Evolutionary conservation across 2,797 vertebrate species (phyloP), one percentile per base, ranked within the genome.

Genomic region (Cuculus canorus): DNA sequence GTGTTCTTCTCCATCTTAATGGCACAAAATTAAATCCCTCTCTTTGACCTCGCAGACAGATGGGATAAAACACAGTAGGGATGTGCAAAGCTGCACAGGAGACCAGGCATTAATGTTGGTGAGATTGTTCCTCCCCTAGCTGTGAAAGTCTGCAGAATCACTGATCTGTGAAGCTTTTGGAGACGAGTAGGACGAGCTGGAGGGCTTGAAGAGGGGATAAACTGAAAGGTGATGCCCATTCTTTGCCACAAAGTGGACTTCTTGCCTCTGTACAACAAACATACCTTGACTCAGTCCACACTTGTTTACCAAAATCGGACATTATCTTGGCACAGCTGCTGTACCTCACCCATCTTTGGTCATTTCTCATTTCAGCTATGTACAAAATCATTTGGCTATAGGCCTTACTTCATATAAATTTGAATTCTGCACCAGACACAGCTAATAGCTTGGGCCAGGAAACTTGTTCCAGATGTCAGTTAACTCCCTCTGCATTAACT

Each of bases 401-500:
- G 61, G 33, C 64, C 75, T 82, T 63, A n/a, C 47, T 85, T 91
- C 88, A 32, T 53, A 73, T 92, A 73, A 27, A 73, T 79, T 92
- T 77, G 91, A 70, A 84, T 93, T 91, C 90, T 96, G 88, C 72
- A 91, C 81, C 86, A 92, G 95, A 80, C 92, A 88, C 70, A 88
- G 76, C 82, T 82, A 90, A 88, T 84, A 85, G 79, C 71, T 91
- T 1, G 0, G 88, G 57, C 93, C 91, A 93, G 91, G 90, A 91
- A 96, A 95, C 93, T 92, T 86, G 66, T 93, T 91, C 96, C 93
- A 96, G 97, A 96, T 94, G 95, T 94, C 82, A 92, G 95, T 90
- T 80, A 94, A 86, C 91, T 93, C 81, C n/a, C 39, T 93, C 69
- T 80, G 45, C 81, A 85, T 86, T 93, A 93, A 93, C 85, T 96